A percentile compares a stretch with the other conserved stretches of the same genome.
Conservation (phyloP, 2,888 invertebrate genomes). For the Drosophila fulvimacula region DNA sequence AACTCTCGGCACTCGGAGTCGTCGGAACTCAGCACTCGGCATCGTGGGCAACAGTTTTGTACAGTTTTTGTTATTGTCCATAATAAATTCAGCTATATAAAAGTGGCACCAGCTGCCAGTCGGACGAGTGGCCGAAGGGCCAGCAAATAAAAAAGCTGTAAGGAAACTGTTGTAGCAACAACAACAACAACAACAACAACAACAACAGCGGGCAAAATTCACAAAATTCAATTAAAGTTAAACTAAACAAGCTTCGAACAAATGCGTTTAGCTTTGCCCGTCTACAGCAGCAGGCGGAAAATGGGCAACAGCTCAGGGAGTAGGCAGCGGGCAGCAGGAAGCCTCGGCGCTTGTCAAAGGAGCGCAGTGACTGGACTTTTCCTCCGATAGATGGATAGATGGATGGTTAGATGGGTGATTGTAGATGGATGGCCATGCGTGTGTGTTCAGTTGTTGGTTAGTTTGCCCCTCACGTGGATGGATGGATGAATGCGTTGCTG, state of each 20-base stretch:
- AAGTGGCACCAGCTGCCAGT: conserved; percentile 76
- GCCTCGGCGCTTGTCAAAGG: conserved; percentile 71
- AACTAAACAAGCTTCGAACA: conserved; percentile 81
- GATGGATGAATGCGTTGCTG: conserved; percentile 61
- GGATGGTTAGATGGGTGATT: conserved; percentile 58
- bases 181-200: conserved; percentile 45
- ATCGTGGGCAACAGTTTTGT: conserved; percentile 49
- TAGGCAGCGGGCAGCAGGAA: conserved; percentile 39
- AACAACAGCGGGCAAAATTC: conserved; percentile 73
- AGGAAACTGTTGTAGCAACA: conserved; percentile 54
- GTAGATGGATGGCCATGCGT: conserved; percentile 68
- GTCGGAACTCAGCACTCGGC: conserved; percentile 1
- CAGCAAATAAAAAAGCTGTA: conserved; percentile 62
- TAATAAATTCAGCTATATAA: conserved; percentile 79
- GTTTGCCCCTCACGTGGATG: conserved; percentile 59
- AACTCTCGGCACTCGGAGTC: conserved; percentile 6
- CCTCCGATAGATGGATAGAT: conserved; percentile 58
- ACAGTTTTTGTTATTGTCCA: conserved; percentile 71
- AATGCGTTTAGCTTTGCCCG: conserved; percentile 73
- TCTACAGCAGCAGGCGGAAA: conserved; percentile 42
- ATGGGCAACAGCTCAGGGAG: conserved; percentile 7
- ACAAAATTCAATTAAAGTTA: conserved; percentile 81
- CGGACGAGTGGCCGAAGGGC: conserved; percentile 57
- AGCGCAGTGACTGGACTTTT: conserved; percentile 58
- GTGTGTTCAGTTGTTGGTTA: conserved; percentile 69